Evolutionary conservation across 2,113 vertebrate species (phyloP).

Genomic region (Chinchilla lanigera): DNA sequence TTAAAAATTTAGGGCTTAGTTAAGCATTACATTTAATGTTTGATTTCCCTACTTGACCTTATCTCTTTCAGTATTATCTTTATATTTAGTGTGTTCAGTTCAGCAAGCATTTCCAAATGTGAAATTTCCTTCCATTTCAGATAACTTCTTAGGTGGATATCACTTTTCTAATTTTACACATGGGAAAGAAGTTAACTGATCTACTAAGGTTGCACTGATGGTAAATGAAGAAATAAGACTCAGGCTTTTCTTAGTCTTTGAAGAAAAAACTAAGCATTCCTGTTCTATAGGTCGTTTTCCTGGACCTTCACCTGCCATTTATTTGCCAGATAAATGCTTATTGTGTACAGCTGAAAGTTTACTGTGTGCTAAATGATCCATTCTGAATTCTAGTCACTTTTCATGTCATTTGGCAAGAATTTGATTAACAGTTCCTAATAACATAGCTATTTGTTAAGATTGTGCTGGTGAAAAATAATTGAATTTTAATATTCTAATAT

Average conservation of each 20-base stretch:
- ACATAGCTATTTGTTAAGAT: neutral
- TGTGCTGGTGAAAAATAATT: constrained; percentile 14
- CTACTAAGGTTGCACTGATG: neutral
- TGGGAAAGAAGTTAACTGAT: neutral
- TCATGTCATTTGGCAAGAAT: constrained; percentile 37
- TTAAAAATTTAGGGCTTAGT: neutral
- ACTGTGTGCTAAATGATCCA: neutral
- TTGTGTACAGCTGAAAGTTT: neutral
- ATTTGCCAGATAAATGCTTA: neutral
- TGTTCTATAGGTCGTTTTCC: neutral
- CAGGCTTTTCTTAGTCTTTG: neutral
- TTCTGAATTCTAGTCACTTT: constrained; percentile 40
- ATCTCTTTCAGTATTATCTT: neutral
- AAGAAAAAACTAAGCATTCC: neutral
- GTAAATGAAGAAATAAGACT: neutral
- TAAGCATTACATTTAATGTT: neutral
- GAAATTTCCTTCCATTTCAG: neutral
- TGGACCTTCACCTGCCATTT: neutral
- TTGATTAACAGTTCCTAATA: constrained; percentile 24
- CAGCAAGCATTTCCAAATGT: neutral
- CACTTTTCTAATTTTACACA: constrained; percentile 27
- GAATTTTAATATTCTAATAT: constrained; percentile 32
- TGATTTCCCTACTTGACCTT: neutral
- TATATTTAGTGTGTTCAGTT: constrained; percentile 6
- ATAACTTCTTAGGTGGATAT: neutral